phyloP scores from a whole-genome alignment of 2,888 invertebrate genomes.

The Melanchra persicariae region DNA sequence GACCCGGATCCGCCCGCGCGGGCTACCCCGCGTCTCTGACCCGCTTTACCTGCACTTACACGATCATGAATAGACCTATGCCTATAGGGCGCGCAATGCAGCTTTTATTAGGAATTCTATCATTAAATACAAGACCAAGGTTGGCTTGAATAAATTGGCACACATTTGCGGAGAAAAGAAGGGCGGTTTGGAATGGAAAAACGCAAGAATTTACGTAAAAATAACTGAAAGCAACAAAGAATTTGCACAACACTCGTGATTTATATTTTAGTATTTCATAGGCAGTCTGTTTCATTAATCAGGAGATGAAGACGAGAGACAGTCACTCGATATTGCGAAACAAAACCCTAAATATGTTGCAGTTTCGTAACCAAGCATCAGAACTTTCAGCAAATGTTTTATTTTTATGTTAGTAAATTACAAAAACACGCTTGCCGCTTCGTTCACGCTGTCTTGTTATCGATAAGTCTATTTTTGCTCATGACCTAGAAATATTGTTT shows the following conservation, averaged over 20 bases:
- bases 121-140: constrained; percentile 24
- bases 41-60: constrained; percentile 74
- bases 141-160: constrained; percentile 15
- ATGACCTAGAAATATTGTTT: constrained; percentile 31
- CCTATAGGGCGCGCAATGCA: constrained; percentile 29
- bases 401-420: constrained; percentile 15
- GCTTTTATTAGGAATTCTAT: constrained; percentile 23
- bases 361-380: constrained; percentile 39
- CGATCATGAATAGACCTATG: constrained; percentile 40
- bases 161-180: constrained; percentile 1
- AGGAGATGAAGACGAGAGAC: constrained; percentile 11
- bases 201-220: constrained; percentile 19
- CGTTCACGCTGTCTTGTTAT: constrained; percentile 24
- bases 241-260: constrained; percentile 3
- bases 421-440: constrained; percentile 10
- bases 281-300: constrained; percentile 13
- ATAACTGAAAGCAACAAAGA: constrained; percentile 2
- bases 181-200: constrained; percentile 10
- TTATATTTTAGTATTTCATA: constrained; percentile 1
- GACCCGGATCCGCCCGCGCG: constrained; percentile 79
- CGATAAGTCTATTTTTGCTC: constrained; percentile 22
- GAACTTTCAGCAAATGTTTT: constrained; percentile 38
- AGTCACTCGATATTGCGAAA: constrained; percentile 31
- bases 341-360: constrained; percentile 17
- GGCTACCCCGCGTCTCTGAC: constrained; percentile 71